These are phyloP conservation scores for Platichthys flesus DNA, from an alignment of 2,113 vertebrate species.

Conservation along the genomic window DNA sequence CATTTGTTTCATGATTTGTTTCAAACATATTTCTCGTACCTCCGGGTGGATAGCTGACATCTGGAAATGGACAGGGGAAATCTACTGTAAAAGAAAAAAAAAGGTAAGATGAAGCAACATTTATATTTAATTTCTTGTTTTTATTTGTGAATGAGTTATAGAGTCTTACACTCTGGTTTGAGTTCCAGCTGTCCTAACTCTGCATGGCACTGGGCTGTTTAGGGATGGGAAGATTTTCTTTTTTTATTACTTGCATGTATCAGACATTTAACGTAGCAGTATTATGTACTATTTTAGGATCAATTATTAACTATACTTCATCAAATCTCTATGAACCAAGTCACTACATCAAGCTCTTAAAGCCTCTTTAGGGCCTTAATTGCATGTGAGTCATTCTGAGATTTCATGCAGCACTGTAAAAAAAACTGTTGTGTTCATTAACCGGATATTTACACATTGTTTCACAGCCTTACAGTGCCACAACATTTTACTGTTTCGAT, in stretches of 20 bases:
- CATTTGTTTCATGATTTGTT: background rate
- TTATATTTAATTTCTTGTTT: background rate
- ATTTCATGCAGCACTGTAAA: too few species aligned
- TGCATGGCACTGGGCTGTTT: constrained; percentile 62
- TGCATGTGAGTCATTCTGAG: too few species aligned
- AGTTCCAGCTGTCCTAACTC: constrained; percentile 65
- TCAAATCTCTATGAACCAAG: too few species aligned
- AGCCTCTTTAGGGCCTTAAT: too few species aligned
- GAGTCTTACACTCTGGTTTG: constrained; percentile 71
- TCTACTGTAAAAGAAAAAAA: constrained; percentile 58
- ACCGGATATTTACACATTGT: too few species aligned
- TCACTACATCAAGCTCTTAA: background rate
- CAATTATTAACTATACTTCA: background rate
- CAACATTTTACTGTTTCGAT: too few species aligned
- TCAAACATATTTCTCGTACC: constrained; percentile 56
- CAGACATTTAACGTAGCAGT: background rate
- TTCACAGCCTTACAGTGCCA: too few species aligned
- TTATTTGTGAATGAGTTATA: background rate
- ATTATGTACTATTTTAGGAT: background rate
- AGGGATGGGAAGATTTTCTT: background rate
- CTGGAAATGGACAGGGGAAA: constrained; percentile 75
- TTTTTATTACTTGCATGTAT: background rate
- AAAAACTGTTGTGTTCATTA: too few species aligned
- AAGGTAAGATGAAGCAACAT: background rate
- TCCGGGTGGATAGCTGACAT: constrained; percentile 71